Percentiles rank a stretch among this genome's conserved stretches.
phyloP scores from a whole-genome alignment of 2,797 vertebrate species.

The Danio choprae region DNA sequence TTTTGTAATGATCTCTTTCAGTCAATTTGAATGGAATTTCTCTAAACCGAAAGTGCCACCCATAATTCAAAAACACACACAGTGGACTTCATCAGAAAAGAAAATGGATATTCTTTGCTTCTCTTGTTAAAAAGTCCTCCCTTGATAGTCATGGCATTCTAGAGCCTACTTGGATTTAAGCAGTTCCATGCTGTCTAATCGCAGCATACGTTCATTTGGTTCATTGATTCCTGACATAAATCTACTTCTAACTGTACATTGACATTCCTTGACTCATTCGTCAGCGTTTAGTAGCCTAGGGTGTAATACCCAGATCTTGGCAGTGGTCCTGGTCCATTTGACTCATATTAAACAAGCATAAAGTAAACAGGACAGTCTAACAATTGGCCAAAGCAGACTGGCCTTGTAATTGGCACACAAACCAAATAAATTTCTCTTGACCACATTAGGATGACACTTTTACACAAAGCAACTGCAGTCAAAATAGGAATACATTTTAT shows the following conservation, averaged over 20 bases:
- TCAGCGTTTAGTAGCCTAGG: not conserved
- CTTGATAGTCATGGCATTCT: not conserved
- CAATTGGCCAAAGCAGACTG: not conserved
- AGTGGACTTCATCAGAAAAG: too few relatives aligned
- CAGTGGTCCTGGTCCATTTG: slow-evolving; percentile 13
- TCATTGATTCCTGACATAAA: slow-evolving; percentile 9
- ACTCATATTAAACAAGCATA: not conserved
- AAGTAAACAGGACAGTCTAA: slow-evolving; percentile 12
- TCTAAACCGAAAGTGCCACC: too few relatives aligned
- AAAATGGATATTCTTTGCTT: too few relatives aligned
- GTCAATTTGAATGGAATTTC: too few relatives aligned
- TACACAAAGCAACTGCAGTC: not conserved
- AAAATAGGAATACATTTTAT: not conserved
- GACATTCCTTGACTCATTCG: slow-evolving; percentile 26
- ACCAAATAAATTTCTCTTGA: not conserved
- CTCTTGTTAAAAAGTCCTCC: not conserved
- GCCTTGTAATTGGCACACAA: not conserved
- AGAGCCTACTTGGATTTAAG: not conserved
- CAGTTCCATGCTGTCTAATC: slow-evolving; percentile 3
- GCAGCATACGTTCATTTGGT: not conserved
- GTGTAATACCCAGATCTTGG: slow-evolving; percentile 9
- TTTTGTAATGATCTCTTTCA: too few relatives aligned
- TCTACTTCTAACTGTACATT: slow-evolving; percentile 22
- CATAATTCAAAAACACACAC: too few relatives aligned
- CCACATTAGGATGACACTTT: not conserved